phyloP scores from a whole-genome alignment of 2,888 invertebrate genomes.

The Mactromeris polynyma region DNA sequence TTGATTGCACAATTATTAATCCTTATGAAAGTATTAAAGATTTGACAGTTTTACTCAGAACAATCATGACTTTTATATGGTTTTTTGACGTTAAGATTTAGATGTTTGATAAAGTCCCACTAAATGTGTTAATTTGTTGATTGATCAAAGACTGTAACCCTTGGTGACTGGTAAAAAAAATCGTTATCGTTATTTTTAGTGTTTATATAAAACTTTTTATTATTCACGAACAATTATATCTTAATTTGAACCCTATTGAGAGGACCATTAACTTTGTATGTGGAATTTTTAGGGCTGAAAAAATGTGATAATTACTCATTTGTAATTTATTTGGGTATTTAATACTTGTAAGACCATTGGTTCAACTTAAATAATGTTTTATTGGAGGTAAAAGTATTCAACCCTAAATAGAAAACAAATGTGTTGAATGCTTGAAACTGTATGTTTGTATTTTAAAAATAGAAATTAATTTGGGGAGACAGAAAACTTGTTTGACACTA shows the following conservation, averaged over 20 bases:
- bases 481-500: too few relatives aligned
- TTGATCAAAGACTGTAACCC: background rate
- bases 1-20: background rate
- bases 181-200: background rate
- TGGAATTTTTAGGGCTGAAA: background rate
- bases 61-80: background rate
- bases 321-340: background rate
- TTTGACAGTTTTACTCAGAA: background rate
- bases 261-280: background rate
- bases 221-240: background rate
- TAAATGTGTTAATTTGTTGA: conserved; percentile 2
- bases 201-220: background rate
- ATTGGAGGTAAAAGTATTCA: too few relatives aligned
- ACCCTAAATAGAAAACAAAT: too few relatives aligned
- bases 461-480: too few relatives aligned
- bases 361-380: too few relatives aligned
- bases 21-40: background rate
- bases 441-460: too few relatives aligned
- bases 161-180: background rate
- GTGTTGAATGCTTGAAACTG: too few relatives aligned
- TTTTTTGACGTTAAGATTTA: background rate
- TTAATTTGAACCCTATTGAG: background rate
- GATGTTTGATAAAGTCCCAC: background rate
- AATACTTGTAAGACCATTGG: background rate
- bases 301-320: background rate